phyloP scores from a whole-genome alignment of 2,888 invertebrate genomes.

The Muscina levida region DNA sequence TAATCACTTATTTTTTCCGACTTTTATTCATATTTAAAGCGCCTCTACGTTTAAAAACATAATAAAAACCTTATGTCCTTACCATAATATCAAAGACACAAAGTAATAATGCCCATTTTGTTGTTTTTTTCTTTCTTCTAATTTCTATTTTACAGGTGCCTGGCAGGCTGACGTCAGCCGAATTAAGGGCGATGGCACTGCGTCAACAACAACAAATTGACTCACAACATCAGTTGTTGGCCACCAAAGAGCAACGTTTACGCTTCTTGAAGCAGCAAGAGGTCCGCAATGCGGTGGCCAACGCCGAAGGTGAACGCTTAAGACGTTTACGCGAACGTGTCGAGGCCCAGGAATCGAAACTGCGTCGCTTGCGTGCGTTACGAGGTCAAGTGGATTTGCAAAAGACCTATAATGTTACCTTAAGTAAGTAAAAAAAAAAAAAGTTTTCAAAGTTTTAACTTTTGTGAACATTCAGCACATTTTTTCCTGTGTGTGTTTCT shows the following conservation, averaged over 20 bases:
- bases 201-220: constrained; percentile 99
- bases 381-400: constrained; percentile 96
- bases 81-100: too few relatives aligned
- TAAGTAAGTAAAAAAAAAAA: constrained; percentile 86
- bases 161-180: constrained; percentile 95
- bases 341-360: constrained; percentile 96
- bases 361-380: constrained; percentile 93
- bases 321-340: constrained; percentile 93
- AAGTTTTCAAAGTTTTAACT: constrained; percentile 11
- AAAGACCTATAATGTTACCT: constrained; percentile 93
- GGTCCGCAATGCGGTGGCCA: constrained; percentile 81
- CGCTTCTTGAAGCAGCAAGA: constrained; percentile 97
- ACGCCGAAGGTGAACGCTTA: constrained; percentile 93
- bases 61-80: too few relatives aligned
- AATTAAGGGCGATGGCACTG: constrained; percentile 98
- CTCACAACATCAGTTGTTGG: constrained; percentile 93
- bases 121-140: neutral
- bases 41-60: too few relatives aligned
- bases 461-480: neutral
- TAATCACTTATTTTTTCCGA: constrained; percentile 5
- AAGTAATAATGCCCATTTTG: too few relatives aligned
- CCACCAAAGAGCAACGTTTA: constrained; percentile 95
- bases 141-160: constrained; percentile 84
- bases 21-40: too few relatives aligned
- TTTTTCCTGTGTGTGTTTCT: neutral